These are phyloP conservation scores for Odontophorus gujanensis DNA, from an alignment of 2,113 vertebrate species.

Conservation along the genomic window DNA sequence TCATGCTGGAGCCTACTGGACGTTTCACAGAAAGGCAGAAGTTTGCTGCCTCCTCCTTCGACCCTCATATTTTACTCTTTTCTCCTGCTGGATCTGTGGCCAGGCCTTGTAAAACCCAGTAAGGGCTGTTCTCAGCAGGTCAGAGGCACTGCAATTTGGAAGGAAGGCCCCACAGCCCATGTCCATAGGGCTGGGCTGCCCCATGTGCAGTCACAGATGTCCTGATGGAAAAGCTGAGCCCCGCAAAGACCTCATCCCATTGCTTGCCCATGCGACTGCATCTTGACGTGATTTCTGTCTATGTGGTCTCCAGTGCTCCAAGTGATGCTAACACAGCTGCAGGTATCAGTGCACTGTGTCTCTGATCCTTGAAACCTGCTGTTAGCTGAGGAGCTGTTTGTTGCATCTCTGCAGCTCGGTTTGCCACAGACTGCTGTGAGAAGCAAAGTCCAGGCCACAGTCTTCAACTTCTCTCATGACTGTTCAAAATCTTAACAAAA, in stretches of 20 bases:
- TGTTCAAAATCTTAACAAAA: neutral
- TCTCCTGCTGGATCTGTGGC: neutral
- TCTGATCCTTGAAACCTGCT: neutral
- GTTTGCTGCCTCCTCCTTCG: neutral
- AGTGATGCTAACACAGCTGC: neutral
- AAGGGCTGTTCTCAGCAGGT: neutral
- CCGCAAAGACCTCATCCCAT: neutral
- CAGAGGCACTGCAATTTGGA: neutral
- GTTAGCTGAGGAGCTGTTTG: neutral
- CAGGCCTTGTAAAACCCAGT: neutral
- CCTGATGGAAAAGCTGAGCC: neutral
- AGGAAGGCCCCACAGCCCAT: neutral
- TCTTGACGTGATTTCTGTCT: neutral
- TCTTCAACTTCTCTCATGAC: neutral
- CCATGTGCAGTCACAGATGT: neutral
- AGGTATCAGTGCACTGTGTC: neutral
- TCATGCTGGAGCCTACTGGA: slow-evolving; percentile 46
- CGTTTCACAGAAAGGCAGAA: slow-evolving; percentile 24
- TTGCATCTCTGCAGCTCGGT: neutral
- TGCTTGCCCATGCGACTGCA: fast-evolving
- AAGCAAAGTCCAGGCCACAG: neutral
- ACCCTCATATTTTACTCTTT: neutral
- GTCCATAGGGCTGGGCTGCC: neutral
- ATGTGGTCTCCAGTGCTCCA: neutral
- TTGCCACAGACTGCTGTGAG: neutral